phyloP scores from a whole-genome alignment of 1,140 invertebrate species.

The Thalassaphorura encarpata region DNA sequence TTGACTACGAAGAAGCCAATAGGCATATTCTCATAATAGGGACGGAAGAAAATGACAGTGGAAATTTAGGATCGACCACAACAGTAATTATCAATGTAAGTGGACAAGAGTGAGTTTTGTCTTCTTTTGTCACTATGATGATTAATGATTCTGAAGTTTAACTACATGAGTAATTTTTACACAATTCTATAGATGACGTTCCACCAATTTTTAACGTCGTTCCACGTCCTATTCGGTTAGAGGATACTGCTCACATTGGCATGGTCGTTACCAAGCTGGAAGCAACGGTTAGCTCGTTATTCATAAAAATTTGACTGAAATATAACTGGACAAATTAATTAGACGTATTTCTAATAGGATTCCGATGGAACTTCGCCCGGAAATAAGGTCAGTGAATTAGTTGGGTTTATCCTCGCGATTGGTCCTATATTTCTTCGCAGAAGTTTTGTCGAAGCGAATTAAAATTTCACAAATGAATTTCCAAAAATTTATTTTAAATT shows the following conservation, averaged over 20 bases:
- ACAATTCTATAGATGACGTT: constrained; percentile 70
- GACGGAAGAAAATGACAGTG: constrained; percentile 64
- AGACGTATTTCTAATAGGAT: too few relatives aligned
- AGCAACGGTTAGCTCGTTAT: too few relatives aligned
- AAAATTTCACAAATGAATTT: too few relatives aligned
- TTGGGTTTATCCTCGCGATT: too few relatives aligned
- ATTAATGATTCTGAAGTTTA: too few relatives aligned
- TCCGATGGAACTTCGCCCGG: constrained; percentile 55
- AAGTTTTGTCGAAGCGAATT: too few relatives aligned
- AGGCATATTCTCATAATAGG: constrained; percentile 65
- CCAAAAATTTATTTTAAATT: not conserved
- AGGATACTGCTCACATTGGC: constrained; percentile 70
- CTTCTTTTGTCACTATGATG: too few relatives aligned
- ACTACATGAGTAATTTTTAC: too few relatives aligned
- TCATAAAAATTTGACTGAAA: too few relatives aligned
- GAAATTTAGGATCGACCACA: constrained; percentile 58
- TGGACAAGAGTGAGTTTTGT: too few relatives aligned
- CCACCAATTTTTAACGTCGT: constrained; percentile 72
- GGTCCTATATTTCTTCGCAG: too few relatives aligned
- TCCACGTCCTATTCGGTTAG: constrained; percentile 65
- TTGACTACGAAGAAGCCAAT: constrained; percentile 67
- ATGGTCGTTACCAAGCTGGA: constrained; percentile 62
- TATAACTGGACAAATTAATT: too few relatives aligned
- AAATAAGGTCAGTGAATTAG: constrained; percentile 21
- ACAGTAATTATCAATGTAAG: constrained; percentile 59